Conservation (phyloP, 2,113 vertebrate genomes). For the Cisticola juncidis region DNA sequence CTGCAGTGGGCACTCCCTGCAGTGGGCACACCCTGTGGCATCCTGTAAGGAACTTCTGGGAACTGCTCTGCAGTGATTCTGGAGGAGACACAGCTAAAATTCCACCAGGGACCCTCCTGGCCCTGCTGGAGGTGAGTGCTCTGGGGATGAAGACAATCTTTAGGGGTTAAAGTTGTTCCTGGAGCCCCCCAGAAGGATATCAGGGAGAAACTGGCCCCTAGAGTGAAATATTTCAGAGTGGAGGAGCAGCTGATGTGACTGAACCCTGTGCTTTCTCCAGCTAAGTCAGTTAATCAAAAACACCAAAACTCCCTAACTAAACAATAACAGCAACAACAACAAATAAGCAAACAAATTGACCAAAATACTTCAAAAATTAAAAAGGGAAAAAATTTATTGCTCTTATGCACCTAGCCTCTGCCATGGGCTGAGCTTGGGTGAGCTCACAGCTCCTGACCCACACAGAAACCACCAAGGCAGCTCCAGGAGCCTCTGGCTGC, state of each 20-base stretch:
- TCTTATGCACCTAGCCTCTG: background rate
- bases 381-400: rapidly evolving
- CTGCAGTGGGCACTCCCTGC: background rate
- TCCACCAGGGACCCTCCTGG: rapidly evolving
- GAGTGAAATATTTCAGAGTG: background rate
- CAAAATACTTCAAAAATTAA: rapidly evolving
- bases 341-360: rapidly evolving
- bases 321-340: background rate
- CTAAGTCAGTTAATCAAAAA: background rate
- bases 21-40: background rate
- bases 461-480: rapidly evolving
- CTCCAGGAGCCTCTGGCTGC: background rate
- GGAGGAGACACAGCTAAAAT: background rate
- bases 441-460: background rate
- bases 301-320: background rate
- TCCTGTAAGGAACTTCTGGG: background rate
- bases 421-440: background rate
- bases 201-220: background rate
- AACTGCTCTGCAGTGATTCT: background rate
- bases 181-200: background rate
- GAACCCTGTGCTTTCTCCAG: background rate
- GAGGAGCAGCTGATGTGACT: background rate
- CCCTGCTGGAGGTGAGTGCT: background rate
- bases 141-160: no score
- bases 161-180: background rate